These are phyloP conservation scores for Scaptomyza polygonia DNA, from an alignment of 2,888 invertebrate genomes.

Conservation along the genomic window DNA sequence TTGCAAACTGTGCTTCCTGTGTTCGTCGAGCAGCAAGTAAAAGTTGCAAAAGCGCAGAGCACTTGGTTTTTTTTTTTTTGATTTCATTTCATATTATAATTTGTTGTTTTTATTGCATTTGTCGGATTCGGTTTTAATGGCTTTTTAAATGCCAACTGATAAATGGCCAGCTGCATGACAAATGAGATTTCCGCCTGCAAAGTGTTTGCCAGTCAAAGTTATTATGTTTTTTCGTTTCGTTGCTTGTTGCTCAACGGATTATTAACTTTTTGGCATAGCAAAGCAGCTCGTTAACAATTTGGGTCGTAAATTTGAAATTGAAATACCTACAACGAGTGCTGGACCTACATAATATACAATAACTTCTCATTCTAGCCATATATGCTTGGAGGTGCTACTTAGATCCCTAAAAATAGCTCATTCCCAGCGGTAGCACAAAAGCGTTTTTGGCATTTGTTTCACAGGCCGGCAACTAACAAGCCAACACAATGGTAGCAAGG, in stretches of 20 bases:
- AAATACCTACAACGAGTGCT: constrained; percentile 20
- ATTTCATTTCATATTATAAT: constrained; percentile 20
- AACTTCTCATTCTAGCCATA: not conserved
- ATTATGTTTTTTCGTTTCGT: constrained; percentile 15
- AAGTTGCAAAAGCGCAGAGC: constrained; percentile 45
- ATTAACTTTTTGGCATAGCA: constrained; percentile 51
- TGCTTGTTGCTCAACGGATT: constrained; percentile 27
- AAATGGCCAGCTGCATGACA: constrained; percentile 77
- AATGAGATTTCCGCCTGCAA: constrained; percentile 70
- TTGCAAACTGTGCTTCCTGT: constrained; percentile 39
- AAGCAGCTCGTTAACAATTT: constrained; percentile 66
- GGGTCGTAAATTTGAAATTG: constrained; percentile 29
- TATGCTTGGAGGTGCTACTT: too few species aligned
- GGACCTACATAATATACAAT: not conserved
- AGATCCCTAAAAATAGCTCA: constrained; percentile 17
- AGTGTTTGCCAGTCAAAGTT: constrained; percentile 46
- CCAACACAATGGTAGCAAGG: constrained; percentile 30
- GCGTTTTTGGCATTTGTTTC: constrained; percentile 60
- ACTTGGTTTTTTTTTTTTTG: constrained; percentile 1
- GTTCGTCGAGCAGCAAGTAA: constrained; percentile 21
- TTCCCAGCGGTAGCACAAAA: too few species aligned
- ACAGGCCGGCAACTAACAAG: constrained; percentile 52
- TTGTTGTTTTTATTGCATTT: constrained; percentile 47
- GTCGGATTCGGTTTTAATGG: constrained; percentile 80
- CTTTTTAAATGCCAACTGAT: constrained; percentile 80